Evolutionary conservation across 2,888 invertebrate species (phyloP), one percentile per base, ranked within the genome.

Genomic region (Spatulosminthurus flaviceps): DNA sequence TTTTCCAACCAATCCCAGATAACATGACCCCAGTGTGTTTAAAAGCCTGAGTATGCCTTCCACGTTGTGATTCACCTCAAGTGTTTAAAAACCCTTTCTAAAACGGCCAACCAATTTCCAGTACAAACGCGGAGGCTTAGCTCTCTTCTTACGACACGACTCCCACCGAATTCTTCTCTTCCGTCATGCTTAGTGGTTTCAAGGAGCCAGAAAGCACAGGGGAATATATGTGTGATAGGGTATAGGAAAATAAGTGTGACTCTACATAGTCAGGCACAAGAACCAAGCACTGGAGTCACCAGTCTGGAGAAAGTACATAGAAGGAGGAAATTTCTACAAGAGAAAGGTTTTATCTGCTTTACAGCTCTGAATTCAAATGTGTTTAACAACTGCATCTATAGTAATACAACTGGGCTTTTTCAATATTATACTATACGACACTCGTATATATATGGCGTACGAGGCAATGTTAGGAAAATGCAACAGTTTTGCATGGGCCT

Each of bases 21-120:
- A 51, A 51, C 51, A 51, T 51, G 51, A 51, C 51, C 51, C 51
- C 51, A 51, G 51, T 51, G 51, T 51, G 16, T 51, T 51, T 51
- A 19, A 51, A 51, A 19, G 51, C 51, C 9, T 51, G 51, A 51
- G 51, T 51, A 51, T 51, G 51, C 51, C 16, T 51, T 51, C 16
- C 51, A 51, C 51, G 51, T 70, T 70, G 34, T 22, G 70, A 21
- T 21, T 41, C 70, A 41, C 70, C 70, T 70, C 69, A 69, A 24
- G 29, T 29, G 24, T 29, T 69, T 41, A 51, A 51, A 34, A 51
- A 51, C 51, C 5, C 51, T 51, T 51, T 51, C 51, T 51, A 13
- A 51, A 51, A 51, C 51, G 51, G 16, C 7, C 7, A 51, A 51
- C 51, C 51, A 51, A 51, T 51, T 51, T 51, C 51, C 51, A 51